A percentile compares a stretch with the other conserved stretches of the same genome.
phyloP scores from a whole-genome alignment of 1,140 invertebrate genomes.

The Megathymus violae region DNA sequence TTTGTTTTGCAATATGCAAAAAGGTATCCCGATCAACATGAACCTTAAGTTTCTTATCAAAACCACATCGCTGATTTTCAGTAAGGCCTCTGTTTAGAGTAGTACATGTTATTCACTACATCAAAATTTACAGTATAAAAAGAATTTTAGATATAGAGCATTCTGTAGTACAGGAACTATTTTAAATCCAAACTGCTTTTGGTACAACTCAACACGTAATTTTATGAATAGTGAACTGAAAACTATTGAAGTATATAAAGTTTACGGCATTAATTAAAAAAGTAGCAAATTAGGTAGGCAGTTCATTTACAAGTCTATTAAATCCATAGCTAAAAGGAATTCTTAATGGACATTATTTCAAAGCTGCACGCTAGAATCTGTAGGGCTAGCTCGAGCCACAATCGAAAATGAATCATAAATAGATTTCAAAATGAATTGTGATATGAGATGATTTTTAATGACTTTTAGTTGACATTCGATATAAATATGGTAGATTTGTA shows the following conservation, averaged over 20 bases:
- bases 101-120: too few relatives aligned
- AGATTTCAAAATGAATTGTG: constrained; percentile 8
- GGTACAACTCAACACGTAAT: background rate
- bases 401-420: background rate
- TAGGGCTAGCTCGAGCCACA: constrained; percentile 12
- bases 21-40: too few relatives aligned
- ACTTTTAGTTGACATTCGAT: too few relatives aligned
- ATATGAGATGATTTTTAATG: too few relatives aligned
- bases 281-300: constrained; percentile 33
- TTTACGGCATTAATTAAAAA: constrained; percentile 11
- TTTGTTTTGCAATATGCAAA: too few relatives aligned
- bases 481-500: too few relatives aligned
- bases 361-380: constrained; percentile 23
- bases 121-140: too few relatives aligned
- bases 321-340: constrained; percentile 45
- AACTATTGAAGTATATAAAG: constrained; percentile 2
- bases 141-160: too few relatives aligned
- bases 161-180: too few relatives aligned
- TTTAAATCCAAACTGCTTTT: background rate
- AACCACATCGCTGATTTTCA: too few relatives aligned
- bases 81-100: too few relatives aligned
- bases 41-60: too few relatives aligned
- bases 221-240: background rate
- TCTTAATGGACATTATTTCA: constrained; percentile 58
- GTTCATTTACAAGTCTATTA: constrained; percentile 41